Percentiles rank a stretch among this genome's conserved stretches.
Evolutionary conservation across 2,888 invertebrate genomes (phyloP).

Genomic region (Protodeltote pygarga): DNA sequence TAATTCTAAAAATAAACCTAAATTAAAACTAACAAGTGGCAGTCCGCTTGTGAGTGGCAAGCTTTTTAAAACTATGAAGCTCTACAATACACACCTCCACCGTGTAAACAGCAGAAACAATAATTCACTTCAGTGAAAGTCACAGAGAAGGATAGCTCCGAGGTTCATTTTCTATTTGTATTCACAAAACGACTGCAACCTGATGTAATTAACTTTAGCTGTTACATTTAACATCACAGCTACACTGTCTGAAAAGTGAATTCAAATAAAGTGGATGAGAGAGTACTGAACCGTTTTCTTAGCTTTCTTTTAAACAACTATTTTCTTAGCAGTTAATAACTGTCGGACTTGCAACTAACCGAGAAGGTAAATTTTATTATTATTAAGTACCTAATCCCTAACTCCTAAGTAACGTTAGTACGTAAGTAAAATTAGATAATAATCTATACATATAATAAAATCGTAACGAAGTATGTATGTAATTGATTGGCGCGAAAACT

Average conservation of each 20-base stretch:
- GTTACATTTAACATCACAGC: conserved; percentile 27
- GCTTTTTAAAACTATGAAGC: too few species aligned
- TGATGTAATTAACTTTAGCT: conserved; percentile 42
- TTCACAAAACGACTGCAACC: conserved; percentile 28
- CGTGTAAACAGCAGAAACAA: conserved; percentile 3
- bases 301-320: conserved; percentile 9
- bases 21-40: too few species aligned
- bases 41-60: too few species aligned
- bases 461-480: too few species aligned
- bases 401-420: too few species aligned
- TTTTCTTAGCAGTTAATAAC: conserved; percentile 27
- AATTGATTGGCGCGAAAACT: too few species aligned
- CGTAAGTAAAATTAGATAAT: too few species aligned
- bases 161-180: conserved; percentile 33
- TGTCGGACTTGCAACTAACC: conserved; percentile 20
- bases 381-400: too few species aligned
- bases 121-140: conserved; percentile 9
- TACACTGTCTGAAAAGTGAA: conserved; percentile 28
- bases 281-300: conserved; percentile 4
- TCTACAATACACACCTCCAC: conserved; percentile 11
- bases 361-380: neutral
- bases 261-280: conserved; percentile 37
- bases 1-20: too few species aligned
- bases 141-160: conserved; percentile 10
- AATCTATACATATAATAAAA: too few species aligned